A percentile compares a stretch with the other conserved stretches of the same genome.
Conservation (phyloP, 2,113 vertebrate genomes). For the Ascaphus truei region DNA sequence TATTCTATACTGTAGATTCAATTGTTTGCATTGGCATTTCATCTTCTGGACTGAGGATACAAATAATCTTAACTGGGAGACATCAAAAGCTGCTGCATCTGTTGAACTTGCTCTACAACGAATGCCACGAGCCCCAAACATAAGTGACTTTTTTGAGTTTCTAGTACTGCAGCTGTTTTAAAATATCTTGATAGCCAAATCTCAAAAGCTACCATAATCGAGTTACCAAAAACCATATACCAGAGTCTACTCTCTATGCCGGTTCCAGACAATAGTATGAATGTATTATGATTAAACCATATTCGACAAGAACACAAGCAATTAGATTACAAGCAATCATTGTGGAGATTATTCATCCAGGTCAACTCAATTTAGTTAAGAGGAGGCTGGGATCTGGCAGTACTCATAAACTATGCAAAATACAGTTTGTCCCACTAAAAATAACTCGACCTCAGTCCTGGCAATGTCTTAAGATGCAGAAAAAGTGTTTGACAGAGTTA, state of each 20-base stretch:
- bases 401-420: slow-evolving; percentile 24
- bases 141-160: not conserved
- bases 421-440: slow-evolving; percentile 15
- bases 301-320: not conserved
- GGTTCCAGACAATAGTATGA: too few species aligned
- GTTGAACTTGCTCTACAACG: not conserved
- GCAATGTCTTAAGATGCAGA: slow-evolving; percentile 19
- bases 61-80: not conserved
- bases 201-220: not conserved
- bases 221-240: not conserved
- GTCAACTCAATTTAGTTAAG: slow-evolving; percentile 11
- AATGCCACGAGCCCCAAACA: not conserved
- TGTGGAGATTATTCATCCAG: slow-evolving; percentile 9
- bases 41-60: too few species aligned
- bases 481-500: slow-evolving; percentile 18
- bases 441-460: not conserved
- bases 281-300: not conserved
- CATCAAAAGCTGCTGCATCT: not conserved
- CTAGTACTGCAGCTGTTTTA: not conserved
- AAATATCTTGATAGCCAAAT: too few species aligned
- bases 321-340: slow-evolving; percentile 2
- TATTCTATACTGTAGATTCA: too few species aligned
- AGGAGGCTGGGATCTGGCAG: not conserved
- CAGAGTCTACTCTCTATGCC: too few species aligned
- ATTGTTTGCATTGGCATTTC: too few species aligned